These are phyloP conservation scores for Globia sparganii DNA, from an alignment of 2,888 invertebrate species.

Conservation along the genomic window DNA sequence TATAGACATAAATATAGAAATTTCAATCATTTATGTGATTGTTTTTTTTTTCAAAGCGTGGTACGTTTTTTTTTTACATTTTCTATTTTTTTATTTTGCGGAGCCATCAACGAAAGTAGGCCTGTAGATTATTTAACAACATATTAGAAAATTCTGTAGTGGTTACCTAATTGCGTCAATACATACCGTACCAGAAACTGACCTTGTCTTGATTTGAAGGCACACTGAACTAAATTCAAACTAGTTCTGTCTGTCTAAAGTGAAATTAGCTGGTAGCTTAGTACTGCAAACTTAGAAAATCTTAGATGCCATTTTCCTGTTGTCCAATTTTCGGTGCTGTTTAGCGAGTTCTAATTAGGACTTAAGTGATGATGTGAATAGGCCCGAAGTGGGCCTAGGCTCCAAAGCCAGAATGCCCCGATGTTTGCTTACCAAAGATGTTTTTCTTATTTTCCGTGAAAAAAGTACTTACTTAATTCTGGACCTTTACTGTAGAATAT, in stretches of 20 bases:
- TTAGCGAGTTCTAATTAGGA: background rate
- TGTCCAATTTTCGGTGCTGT: background rate
- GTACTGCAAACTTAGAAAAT: constrained; percentile 25
- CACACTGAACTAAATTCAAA: constrained; percentile 23
- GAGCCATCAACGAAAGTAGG: constrained; percentile 31
- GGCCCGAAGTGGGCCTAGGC: background rate
- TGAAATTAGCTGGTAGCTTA: constrained; percentile 6
- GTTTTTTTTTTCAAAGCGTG: background rate
- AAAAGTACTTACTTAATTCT: background rate
- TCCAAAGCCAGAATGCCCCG: too few relatives aligned
- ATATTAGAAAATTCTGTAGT: constrained; percentile 16
- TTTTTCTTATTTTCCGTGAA: background rate
- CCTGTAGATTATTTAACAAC: constrained; percentile 35
- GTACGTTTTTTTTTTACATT: background rate
- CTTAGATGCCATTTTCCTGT: constrained; percentile 3
- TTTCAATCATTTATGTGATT: background rate
- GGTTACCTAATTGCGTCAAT: constrained; percentile 25
- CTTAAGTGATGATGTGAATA: background rate
- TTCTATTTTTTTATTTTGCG: background rate
- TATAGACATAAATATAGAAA: too few relatives aligned
- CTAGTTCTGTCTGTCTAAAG: constrained; percentile 8
- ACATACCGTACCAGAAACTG: constrained; percentile 9
- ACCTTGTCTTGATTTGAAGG: constrained; percentile 38
- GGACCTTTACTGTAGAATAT: background rate
- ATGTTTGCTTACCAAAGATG: background rate